Evolutionary conservation across 2,888 invertebrate genomes (phyloP).

Genomic region (Cephus runcator): DNA sequence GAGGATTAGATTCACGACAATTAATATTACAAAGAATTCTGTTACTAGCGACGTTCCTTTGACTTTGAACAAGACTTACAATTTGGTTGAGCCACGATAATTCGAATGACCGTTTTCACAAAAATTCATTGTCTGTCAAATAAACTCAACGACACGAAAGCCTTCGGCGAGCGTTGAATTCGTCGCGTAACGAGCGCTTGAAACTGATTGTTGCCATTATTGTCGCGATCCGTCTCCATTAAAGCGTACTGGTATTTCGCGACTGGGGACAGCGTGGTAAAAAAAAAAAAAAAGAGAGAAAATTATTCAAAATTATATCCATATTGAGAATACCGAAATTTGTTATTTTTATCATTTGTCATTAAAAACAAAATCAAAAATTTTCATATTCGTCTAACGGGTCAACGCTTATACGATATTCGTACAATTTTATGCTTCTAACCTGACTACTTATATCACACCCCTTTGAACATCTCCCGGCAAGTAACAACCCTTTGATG

Average conservation of each 20-base stretch:
- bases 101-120: neutral
- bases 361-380: neutral
- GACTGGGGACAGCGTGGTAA: neutral
- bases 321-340: too few species aligned
- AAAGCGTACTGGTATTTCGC: conserved; percentile 38
- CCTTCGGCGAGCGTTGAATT: neutral
- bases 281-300: conserved; percentile 22
- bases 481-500: neutral
- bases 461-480: neutral
- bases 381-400: neutral
- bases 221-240: conserved; percentile 48
- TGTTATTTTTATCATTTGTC: too few species aligned
- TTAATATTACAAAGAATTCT: neutral
- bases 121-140: neutral
- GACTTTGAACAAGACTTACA: neutral
- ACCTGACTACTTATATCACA: neutral
- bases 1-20: neutral
- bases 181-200: conserved; percentile 6
- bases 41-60: neutral
- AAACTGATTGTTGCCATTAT: conserved; percentile 47
- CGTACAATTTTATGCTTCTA: neutral
- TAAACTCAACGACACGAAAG: neutral
- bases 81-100: neutral
- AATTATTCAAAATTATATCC: too few species aligned
- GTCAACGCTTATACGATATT: neutral